Evolutionary conservation across 1,140 invertebrate species (phyloP).

Genomic region (Procambarus virginalis): DNA sequence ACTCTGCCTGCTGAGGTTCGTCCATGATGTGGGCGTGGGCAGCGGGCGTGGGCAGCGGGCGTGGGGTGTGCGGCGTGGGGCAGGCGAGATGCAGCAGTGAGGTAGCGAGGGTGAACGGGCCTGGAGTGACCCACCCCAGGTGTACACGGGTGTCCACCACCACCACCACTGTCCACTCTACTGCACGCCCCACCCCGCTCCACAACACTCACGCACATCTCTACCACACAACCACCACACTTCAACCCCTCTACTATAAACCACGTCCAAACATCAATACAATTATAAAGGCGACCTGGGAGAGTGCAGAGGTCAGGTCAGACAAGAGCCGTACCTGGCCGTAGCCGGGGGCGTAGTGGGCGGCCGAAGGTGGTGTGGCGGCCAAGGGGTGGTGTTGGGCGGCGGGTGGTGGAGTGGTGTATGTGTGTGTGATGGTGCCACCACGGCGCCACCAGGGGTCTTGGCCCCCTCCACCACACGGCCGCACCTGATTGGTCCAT

Average conservation of each 20-base stretch:
- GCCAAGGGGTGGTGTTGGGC: slow-evolving; percentile 15
- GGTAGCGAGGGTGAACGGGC: neutral
- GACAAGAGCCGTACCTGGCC: slow-evolving; percentile 21
- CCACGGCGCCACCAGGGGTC: slow-evolving; percentile 37
- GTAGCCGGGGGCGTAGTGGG: slow-evolving; percentile 4
- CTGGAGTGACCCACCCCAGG: neutral
- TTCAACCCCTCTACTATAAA: neutral
- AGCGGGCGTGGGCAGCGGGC: neutral
- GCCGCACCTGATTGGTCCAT: slow-evolving; percentile 47
- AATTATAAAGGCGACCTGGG: neutral
- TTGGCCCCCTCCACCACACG: slow-evolving; percentile 45
- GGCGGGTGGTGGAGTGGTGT: slow-evolving; percentile 20
- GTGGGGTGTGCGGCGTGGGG: neutral
- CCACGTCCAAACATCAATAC: neutral
- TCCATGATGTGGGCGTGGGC: neutral
- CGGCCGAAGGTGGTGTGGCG: slow-evolving; percentile 11
- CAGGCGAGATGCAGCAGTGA: neutral
- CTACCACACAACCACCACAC: neutral
- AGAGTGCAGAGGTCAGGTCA: neutral
- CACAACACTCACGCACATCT: neutral
- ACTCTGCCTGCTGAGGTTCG: neutral
- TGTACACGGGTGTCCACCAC: neutral
- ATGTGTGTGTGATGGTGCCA: slow-evolving; percentile 48
- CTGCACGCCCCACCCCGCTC: neutral
- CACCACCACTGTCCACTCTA: too few species aligned